Evolutionary conservation across 1,140 invertebrate species (phyloP).

Genomic region (silkworm (Bombyx mori)): ASM3026992v2 NC_085119.1:9532501-9533000

Average conservation of each 20-base stretch:
- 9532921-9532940: slow-evolving; percentile 27
- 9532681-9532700: slow-evolving; percentile 27
- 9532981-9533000: no score
- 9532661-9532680: neutral
- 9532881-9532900: slow-evolving; percentile 37
- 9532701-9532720: slow-evolving; percentile 42
- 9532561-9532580: no score
- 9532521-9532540: no score
- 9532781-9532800: slow-evolving; percentile 65
- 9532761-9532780: slow-evolving; percentile 61
- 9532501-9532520: no score
- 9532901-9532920: slow-evolving; percentile 25
- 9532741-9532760: slow-evolving; percentile 63
- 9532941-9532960: slow-evolving; percentile 4
- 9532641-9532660: no score
- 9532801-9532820: slow-evolving; percentile 66
- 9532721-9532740: slow-evolving; percentile 51
- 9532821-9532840: slow-evolving; percentile 66
- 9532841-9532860: slow-evolving; percentile 59
- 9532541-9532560: no score
- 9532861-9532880: slow-evolving; percentile 42
- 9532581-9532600: no score
- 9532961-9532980: no score
- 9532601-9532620: no score
- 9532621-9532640: no score